Conservation (phyloP, 2,113 vertebrate genomes). For the Gopherus flavomarginatus region DNA sequence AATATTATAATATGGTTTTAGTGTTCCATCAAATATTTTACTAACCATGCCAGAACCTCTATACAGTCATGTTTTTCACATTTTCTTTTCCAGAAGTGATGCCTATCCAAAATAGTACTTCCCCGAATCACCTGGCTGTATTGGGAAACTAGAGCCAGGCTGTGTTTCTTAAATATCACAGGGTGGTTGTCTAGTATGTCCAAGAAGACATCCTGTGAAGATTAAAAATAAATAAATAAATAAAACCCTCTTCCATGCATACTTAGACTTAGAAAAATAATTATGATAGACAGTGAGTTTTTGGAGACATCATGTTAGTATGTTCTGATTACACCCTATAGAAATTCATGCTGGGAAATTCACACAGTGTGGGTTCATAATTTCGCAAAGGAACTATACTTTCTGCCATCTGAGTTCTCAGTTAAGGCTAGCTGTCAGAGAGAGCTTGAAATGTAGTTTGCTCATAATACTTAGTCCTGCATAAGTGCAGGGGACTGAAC, state of each 20-base stretch:
- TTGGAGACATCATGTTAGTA: neutral
- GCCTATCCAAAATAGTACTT: neutral
- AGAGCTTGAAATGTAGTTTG: slow-evolving; percentile 7
- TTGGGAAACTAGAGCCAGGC: neutral
- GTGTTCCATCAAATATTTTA: neutral
- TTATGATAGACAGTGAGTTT: neutral
- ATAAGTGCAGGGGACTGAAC: neutral
- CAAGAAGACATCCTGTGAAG: neutral
- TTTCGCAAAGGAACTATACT: slow-evolving; percentile 7
- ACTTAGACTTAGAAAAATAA: neutral
- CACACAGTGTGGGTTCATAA: neutral
- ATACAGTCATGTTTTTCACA: fast-evolving
- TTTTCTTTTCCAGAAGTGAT: neutral
- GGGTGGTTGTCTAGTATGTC: neutral
- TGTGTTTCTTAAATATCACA: neutral
- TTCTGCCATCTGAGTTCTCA: slow-evolving; percentile 20
- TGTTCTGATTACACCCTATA: neutral
- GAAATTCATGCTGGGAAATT: neutral
- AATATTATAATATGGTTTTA: neutral
- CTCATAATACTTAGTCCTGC: neutral
- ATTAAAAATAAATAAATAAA: too few relatives aligned
- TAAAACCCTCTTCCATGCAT: neutral
- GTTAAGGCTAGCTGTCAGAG: neutral
- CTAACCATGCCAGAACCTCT: neutral
- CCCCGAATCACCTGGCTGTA: neutral